These are phyloP conservation scores for Watsonalla cultraria DNA, from an alignment of 2,888 invertebrate genomes.

Conservation along the genomic window DNA sequence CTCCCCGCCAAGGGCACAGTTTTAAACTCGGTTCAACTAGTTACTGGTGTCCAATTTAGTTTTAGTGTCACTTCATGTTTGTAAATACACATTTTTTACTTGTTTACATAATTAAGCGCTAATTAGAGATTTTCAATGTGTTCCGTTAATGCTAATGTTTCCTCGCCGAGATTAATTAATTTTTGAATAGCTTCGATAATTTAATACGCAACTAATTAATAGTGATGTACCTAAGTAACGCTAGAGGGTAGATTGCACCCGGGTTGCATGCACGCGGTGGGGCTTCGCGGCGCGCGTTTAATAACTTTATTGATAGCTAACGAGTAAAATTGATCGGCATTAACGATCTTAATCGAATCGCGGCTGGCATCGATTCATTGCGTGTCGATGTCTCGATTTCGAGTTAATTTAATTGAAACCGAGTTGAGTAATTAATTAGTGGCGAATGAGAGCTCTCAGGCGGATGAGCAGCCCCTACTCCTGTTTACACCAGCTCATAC, in stretches of 20 bases:
- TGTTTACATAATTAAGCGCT: neutral
- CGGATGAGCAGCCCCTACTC: conserved; percentile 51
- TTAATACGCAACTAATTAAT: conserved; percentile 1
- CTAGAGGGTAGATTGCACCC: conserved; percentile 21
- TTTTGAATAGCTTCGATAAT: too few species aligned
- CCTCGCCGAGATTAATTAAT: too few species aligned
- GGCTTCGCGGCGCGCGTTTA: conserved; percentile 38
- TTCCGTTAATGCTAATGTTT: neutral
- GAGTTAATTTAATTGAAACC: conserved; percentile 76
- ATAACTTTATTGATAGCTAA: conserved; percentile 67
- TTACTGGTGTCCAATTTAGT: conserved; percentile 71
- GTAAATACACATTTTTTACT: conserved; percentile 38
- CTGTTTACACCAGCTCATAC: conserved; percentile 57
- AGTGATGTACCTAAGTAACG: conserved; percentile 14
- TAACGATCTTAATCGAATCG: conserved; percentile 73
- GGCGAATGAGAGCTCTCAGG: conserved; percentile 69
- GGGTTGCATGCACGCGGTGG: conserved; percentile 30
- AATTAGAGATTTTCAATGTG: neutral
- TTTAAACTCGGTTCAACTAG: conserved; percentile 72
- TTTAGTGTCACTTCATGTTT: conserved; percentile 61
- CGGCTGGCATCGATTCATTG: conserved; percentile 64
- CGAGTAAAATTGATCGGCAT: conserved; percentile 69
- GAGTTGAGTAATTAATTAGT: conserved; percentile 77
- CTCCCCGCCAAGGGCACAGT: conserved; percentile 64
- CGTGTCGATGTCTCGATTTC: conserved; percentile 69